Evolutionary conservation across 2,113 vertebrate genomes (phyloP), one percentile per base, ranked within the genome.

Genomic region (Ciconia maguari): DNA sequence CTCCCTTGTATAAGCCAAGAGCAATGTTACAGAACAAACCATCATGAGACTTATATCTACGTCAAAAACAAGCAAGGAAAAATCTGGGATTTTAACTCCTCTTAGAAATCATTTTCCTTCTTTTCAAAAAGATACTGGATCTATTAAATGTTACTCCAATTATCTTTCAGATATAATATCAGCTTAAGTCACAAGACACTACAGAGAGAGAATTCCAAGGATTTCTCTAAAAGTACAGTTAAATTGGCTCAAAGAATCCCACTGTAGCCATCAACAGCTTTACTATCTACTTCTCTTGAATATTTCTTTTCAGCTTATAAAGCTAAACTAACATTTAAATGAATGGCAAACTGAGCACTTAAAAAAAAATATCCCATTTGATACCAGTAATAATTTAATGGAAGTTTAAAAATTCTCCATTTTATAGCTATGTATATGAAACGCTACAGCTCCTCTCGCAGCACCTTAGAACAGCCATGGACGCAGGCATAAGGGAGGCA

Each of bases 361-460:
- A 24, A 52, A 81, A 81, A 27, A 77, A 83, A 96, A 91, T 38
- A n/a, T 4, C 57, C 36, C 29, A 68, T 76, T 65, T 52, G 34
- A 34, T 18, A 51, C 2, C 49, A 51, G 66, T 10, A 91, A 69
- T 49, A 85, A 89, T 87, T 88, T 84, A 79, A 85, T 69, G 68
- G 48, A 61, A 27, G 27, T 22, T 84, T 26, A 34, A 48, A 75
- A 84, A 32, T 44, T 81, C 24, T 55, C 66, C 57, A 51, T 41
- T 30, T 18, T 11, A 29, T 15, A 55, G 11, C 48, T 32, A 38
- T 0, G 26, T 11, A 11, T 5, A 21, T 0, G 0, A 66, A 82
- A 15, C 24, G 26, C 36, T 4, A 13, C 14, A 58, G 78, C 18
- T 49, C 62, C 66, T 44, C 48, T 16, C 2, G 10, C 58, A 38